phyloP scores from a whole-genome alignment of 1,140 invertebrate genomes.

The Meteorus sp. region DNA sequence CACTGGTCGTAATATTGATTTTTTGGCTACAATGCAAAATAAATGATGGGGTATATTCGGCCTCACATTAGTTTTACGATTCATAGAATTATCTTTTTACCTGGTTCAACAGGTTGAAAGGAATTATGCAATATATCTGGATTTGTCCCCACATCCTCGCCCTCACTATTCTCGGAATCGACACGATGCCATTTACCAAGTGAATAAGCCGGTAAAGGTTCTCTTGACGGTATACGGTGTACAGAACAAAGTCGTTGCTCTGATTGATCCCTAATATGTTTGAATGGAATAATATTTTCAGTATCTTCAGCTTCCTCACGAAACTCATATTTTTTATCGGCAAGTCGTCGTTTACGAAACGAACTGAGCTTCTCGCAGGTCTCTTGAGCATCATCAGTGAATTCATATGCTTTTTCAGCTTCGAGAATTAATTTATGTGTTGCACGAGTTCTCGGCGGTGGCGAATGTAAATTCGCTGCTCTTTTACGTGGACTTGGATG shows the following conservation, averaged over 20 bases:
- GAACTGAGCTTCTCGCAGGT: slow-evolving; percentile 81
- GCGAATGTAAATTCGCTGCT: slow-evolving; percentile 41
- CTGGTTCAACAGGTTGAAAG: slow-evolving; percentile 36
- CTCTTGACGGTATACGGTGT: slow-evolving; percentile 47
- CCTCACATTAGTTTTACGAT: not conserved
- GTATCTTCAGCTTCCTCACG: slow-evolving; percentile 76
- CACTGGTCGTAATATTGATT: slow-evolving; percentile 51
- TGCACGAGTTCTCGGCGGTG: slow-evolving; percentile 46
- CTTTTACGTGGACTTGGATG: slow-evolving; percentile 47
- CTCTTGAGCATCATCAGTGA: slow-evolving; percentile 77
- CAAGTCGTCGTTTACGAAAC: slow-evolving; percentile 77
- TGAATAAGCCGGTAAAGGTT: slow-evolving; percentile 45
- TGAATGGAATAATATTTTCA: slow-evolving; percentile 82
- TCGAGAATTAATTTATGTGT: slow-evolving; percentile 52
- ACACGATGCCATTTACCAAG: slow-evolving; percentile 43
- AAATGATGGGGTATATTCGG: not conserved
- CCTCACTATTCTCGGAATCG: slow-evolving; percentile 56
- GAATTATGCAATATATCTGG: slow-evolving; percentile 41
- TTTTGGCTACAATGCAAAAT: slow-evolving; percentile 42
- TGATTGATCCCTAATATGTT: slow-evolving; percentile 54
- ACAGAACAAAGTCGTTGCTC: slow-evolving; percentile 46
- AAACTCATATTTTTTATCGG: slow-evolving; percentile 91
- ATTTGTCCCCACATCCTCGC: slow-evolving; percentile 41
- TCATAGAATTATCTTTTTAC: slow-evolving; percentile 31
- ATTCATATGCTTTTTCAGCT: slow-evolving; percentile 81